Base-by-base conservation (phyloP, 2,888 invertebrate genomes). In the Papilio gigon region DNA sequence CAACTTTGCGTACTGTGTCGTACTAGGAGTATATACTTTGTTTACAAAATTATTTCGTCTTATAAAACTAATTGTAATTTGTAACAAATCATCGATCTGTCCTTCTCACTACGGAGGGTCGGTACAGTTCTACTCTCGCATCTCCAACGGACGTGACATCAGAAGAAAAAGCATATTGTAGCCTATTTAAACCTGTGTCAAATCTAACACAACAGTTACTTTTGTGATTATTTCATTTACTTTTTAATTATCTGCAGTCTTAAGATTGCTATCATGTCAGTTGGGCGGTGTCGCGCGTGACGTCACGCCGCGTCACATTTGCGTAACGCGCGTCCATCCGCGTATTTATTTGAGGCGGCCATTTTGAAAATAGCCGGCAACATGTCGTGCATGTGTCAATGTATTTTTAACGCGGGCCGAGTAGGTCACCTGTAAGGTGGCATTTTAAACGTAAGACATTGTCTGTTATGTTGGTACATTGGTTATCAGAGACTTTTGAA, bases 291-390 rank as follows among this genome's bases (percentile, higher is more conserved):
- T 75, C 74, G 67, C 71, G 25, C 33, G 73, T 87, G 88, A 89
- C 88, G 88, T 86, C 83, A 81, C 71, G 25, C 25, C 80, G 78
- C 90, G 88, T 89, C 89, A 88, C 81, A 73, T 78, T 85, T 85
- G 85, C 88, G 88, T 85, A 88, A 88, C 78, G 80, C 77, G 74
- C 74, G 71, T 72, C 64, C 70, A 70, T 67, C 56, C 63, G 70
- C 75, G 77, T 76, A 79, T 80, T 78, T 80, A 80, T 82, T 80
- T 79, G 77, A 77, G 78, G 75, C 81, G 73, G 84, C 81, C 85
- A 84, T 85, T 80, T 86, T 87, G 84, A 81, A 85, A 89, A 86
- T 84, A 86, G 84, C 84, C 75, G 73, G 75, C 79, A 58, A 74
- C 84, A 80, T 84, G 84, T 85, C 85, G 84, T 80, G 83, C 81